A percentile compares a stretch with the other conserved stretches of the same genome.
phyloP scores from a whole-genome alignment of 2,797 vertebrate genomes.

The Cyclopterus lumpus region DNA sequence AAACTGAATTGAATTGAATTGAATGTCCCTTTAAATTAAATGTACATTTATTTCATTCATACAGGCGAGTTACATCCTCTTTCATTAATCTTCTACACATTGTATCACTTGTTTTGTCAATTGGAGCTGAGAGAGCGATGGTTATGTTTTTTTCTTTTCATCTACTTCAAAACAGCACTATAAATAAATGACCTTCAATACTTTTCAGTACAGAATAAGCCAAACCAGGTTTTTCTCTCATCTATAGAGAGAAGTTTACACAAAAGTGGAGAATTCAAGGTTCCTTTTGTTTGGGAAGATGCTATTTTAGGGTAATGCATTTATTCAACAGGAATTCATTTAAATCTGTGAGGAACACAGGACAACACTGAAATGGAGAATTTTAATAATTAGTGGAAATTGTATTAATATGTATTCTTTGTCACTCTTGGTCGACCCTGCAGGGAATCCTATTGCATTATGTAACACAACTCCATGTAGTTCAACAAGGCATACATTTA shows the following conservation, averaged over 20 bases:
- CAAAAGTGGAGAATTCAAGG: background rate
- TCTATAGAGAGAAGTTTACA: background rate
- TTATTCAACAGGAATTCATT: conserved; percentile 12
- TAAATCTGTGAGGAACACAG: background rate
- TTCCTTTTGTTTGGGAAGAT: background rate
- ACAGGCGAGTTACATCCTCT: background rate
- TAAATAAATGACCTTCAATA: conserved; percentile 50
- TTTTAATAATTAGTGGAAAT: conserved; percentile 14
- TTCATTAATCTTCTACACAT: conserved; percentile 20
- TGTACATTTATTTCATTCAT: background rate
- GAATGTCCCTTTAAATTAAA: background rate
- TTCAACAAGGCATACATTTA: conserved; percentile 29
- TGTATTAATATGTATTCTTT: conserved; percentile 8
- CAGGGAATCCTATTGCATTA: conserved; percentile 44
- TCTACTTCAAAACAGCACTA: conserved; percentile 51
- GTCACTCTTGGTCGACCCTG: conserved; percentile 5
- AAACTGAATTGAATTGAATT: no score
- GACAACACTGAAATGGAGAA: background rate
- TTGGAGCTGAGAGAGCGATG: background rate
- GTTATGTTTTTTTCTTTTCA: conserved; percentile 38
- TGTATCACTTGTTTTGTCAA: conserved; percentile 20
- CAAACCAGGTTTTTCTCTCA: background rate
- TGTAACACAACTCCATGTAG: conserved; percentile 33
- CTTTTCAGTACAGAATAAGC: background rate
- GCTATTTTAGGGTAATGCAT: conserved; percentile 1